Evolutionary conservation across 92 coral and sea anemone species (phyloP), one percentile per base, ranked within the genome.

Genomic region (Diadumene lineata): DNA sequence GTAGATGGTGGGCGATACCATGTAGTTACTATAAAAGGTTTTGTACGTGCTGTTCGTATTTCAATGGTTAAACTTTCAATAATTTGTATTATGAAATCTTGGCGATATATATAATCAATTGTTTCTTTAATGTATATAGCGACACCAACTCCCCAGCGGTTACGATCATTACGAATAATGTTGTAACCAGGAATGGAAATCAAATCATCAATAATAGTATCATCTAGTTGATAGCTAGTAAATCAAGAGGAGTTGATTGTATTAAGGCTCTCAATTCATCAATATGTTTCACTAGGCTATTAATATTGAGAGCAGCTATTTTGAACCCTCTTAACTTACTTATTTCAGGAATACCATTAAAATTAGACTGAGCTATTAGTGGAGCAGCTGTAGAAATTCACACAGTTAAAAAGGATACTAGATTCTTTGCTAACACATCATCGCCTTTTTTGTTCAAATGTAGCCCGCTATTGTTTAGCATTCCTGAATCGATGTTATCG

Each of bases 131-230:
- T 23, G 17, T 85, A 85, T 24, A 85, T 53, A 55, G 74, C 51
- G 26, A 80, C 81, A 11, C 84, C 88, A 19, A 83, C 84, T 13
- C 84, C 75, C 19, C 2, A 61, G 31, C 74, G 76, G 33, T 70
- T 70, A 21, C 83, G 74, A 64, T 83, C 80, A 9, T 53, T 23
- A 15, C 83, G 58, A 31, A 81, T 33, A 15, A 77, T 23, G 13
- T 69, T 43, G 43, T 77, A 77, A 23, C 79, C 88, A 1, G 60
- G 24, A 23, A 72, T 53, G 56, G 23, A 25, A 18, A 84, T 44
- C 2, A 44, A 21, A n/a, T 28, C 43, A 34, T 67, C 73, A 27
- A 31, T n/a, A 13, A 77, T 77, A 9, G 64, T 29, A 13, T 56
- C 64, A 67, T 81, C 86, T 24, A 74, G 75, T 18, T 84, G 1